These are phyloP conservation scores for Erythrocercus mccallii DNA, from an alignment of 2,113 vertebrate genomes.

Conservation along the genomic window DNA sequence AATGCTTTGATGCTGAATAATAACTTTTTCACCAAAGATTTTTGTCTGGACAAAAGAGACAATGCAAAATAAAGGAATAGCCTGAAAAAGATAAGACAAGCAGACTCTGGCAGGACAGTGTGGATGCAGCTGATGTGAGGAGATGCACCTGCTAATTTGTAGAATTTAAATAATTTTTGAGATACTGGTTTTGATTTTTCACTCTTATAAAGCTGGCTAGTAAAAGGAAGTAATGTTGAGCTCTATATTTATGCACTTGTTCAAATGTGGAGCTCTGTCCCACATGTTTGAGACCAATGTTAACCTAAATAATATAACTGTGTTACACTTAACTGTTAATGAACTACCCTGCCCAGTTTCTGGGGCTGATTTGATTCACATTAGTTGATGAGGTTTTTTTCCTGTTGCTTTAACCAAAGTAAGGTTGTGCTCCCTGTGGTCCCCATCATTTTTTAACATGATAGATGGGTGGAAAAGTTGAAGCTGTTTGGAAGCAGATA, in stretches of 20 bases:
- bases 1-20: conserved; percentile 36
- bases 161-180: background rate
- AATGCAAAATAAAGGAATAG: background rate
- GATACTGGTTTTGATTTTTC: background rate
- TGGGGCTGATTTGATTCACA: background rate
- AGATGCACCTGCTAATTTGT: background rate
- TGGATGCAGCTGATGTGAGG: background rate
- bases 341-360: background rate
- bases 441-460: background rate
- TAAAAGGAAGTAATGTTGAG: background rate
- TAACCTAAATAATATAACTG: background rate
- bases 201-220: background rate
- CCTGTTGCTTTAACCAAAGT: background rate
- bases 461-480: background rate
- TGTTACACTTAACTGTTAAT: background rate
- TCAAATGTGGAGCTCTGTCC: background rate
- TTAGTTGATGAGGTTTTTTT: background rate
- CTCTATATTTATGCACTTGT: background rate
- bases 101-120: background rate
- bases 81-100: background rate
- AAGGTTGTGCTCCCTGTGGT: background rate
- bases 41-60: background rate
- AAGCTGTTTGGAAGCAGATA: background rate
- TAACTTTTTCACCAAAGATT: background rate
- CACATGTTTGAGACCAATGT: background rate